Conservation (phyloP, 2,888 invertebrate genomes). For the Chorisops tibialis region DNA sequence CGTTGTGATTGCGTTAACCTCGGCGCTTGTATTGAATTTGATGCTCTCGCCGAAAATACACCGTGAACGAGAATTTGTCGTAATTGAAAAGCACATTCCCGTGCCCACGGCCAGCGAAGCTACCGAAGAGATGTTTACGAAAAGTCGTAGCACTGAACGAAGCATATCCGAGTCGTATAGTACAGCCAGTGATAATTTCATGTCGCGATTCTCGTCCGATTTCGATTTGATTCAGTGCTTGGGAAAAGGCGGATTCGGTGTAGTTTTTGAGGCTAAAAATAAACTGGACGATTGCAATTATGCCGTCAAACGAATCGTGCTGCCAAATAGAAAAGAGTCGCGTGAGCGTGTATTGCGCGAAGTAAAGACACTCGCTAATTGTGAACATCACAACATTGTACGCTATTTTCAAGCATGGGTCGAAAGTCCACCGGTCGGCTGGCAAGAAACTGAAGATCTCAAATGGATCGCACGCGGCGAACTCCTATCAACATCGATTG, state of each 20-base stretch:
- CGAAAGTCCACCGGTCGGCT: slow-evolving; percentile 83
- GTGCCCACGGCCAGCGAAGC: slow-evolving; percentile 50
- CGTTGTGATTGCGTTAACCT: slow-evolving; percentile 68
- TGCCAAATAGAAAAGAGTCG: slow-evolving; percentile 78
- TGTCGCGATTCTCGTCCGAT: slow-evolving; percentile 74
- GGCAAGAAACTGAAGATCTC: slow-evolving; percentile 79
- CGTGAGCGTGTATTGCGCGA: slow-evolving; percentile 89
- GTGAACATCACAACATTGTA: slow-evolving; percentile 94
- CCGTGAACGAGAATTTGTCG: slow-evolving; percentile 46
- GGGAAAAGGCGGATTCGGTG: slow-evolving; percentile 92
- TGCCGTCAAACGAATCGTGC: slow-evolving; percentile 89
- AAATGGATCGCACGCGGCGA: slow-evolving; percentile 46
- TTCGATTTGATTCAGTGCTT: slow-evolving; percentile 78
- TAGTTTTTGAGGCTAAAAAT: slow-evolving; percentile 92
- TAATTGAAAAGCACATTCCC: slow-evolving; percentile 50
- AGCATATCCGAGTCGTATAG: slow-evolving; percentile 44
- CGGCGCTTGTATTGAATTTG: slow-evolving; percentile 67
- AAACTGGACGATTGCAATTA: slow-evolving; percentile 92
- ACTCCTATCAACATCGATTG: slow-evolving; percentile 47
- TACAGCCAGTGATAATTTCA: slow-evolving; percentile 43
- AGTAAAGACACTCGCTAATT: slow-evolving; percentile 88
- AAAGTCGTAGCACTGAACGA: slow-evolving; percentile 32
- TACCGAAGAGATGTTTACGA: slow-evolving; percentile 45
- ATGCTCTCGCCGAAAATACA: slow-evolving; percentile 56
- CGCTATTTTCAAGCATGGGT: slow-evolving; percentile 95